Percentiles rank a stretch among this genome's conserved stretches.
These are phyloP conservation scores for Cremastinae sp. DNA, from an alignment of 2,888 invertebrate genomes.

Conservation along the genomic window DNA sequence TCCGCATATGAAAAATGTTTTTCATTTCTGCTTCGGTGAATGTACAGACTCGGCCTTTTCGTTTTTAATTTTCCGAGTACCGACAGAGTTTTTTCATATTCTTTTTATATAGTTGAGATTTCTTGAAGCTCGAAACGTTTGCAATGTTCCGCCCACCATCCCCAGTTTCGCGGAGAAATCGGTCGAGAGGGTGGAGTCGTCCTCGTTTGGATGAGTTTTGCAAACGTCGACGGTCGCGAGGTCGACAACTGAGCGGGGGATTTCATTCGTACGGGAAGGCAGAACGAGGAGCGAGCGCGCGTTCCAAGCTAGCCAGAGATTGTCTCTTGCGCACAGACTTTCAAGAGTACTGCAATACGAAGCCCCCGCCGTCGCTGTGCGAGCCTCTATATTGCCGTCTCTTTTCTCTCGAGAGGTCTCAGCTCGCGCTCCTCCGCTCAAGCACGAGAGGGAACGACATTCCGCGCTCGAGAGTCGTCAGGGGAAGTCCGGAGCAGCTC, in stretches of 20 bases:
- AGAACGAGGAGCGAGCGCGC: background rate
- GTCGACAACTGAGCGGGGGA: conserved; percentile 14
- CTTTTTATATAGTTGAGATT: background rate
- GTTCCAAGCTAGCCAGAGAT: background rate
- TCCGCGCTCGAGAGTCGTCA: conserved; percentile 62
- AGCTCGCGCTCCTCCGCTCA: conserved; percentile 61
- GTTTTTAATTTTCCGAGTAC: background rate
- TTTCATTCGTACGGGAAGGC: background rate
- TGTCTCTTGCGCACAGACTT: conserved; percentile 21
- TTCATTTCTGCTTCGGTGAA: too few species aligned
- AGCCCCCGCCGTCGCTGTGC: too few species aligned
- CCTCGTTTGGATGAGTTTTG: conserved; percentile 28
- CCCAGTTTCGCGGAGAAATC: conserved; percentile 47
- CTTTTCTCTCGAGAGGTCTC: conserved; percentile 29
- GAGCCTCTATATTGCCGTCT: background rate
- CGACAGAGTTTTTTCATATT: background rate
- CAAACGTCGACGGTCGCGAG: conserved; percentile 22
- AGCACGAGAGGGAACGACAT: conserved; percentile 74
- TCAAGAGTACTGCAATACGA: conserved; percentile 8
- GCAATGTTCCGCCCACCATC: conserved; percentile 68
- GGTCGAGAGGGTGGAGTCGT: conserved; percentile 45
- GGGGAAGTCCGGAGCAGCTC: conserved; percentile 54
- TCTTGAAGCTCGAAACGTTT: conserved; percentile 42
- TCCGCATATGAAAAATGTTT: too few species aligned
- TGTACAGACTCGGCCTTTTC: too few species aligned